Evolutionary conservation across 37 sponge, comb jelly and placozoan species (phyloP), one percentile per base, ranked within the genome.

Genomic region (Halichondria panicea): DNA sequence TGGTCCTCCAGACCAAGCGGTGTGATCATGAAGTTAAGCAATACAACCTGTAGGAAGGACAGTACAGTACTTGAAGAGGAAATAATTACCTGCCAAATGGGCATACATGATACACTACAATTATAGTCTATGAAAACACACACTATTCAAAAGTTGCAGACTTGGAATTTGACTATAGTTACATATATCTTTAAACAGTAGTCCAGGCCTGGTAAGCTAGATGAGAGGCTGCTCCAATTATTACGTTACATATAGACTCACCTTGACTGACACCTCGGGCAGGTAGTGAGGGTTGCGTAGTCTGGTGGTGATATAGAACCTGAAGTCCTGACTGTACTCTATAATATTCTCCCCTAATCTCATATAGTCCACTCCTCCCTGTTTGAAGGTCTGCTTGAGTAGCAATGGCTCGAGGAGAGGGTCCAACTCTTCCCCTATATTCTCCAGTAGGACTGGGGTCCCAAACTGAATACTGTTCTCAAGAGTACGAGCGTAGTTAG

Each of bases 391-490:
- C 71, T 89, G 95, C 66, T 95, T 94, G 44, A 94, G 89, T 18
- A 97, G 90, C 24, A 97, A 85, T 27, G 99, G 93, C 70, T 97
- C 99, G 63, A 97, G 89, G 8, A 97, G 85, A 35, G 99, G 96
- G 82, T 98, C 96, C 70, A 98, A 69, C 62, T 98, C 99, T 60
- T 95, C 99, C 33, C 91, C 96, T 3, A 98, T 84, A 60, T 95
- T 93, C 76, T 95, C 96, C 70, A 95, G 79, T 30, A 95, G 81
- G 0, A 98, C 89, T 34, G 96, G 99, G 25, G 91, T 88, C 2
- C 96, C 99, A 85, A 98, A 93, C 81, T 98, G 99, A 43, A 98
- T 95, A 70, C 92, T 83, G 80, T 98, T 98, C 82, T 98, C 99
- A 30, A 98, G 79, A 24, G 95, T 95, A n/a, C 99, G 82, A 54